Conservation (phyloP, 2,113 vertebrate species). For the Epinephelus cyanopodus region DNA sequence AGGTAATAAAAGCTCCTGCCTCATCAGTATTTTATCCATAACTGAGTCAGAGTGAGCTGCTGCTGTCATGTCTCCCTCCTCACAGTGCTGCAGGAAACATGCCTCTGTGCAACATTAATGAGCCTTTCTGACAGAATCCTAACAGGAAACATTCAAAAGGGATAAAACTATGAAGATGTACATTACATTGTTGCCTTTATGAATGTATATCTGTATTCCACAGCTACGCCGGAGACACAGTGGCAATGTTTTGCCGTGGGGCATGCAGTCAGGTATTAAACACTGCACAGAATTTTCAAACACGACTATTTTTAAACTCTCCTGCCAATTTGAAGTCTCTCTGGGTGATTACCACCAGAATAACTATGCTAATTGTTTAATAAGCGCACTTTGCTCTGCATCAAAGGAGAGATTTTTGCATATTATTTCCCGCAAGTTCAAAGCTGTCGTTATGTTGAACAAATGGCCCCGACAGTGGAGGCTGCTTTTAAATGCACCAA, state of each 20-base stretch:
- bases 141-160: neutral
- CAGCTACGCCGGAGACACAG: neutral
- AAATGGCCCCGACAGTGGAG: slow-evolving; percentile 63
- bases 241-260: slow-evolving; percentile 26
- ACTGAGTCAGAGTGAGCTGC: neutral
- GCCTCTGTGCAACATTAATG: slow-evolving; percentile 22
- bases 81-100: neutral
- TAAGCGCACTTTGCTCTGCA: slow-evolving; percentile 76
- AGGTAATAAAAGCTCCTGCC: slow-evolving; percentile 23
- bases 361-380: slow-evolving; percentile 82
- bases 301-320: slow-evolving; percentile 64
- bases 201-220: slow-evolving; percentile 14
- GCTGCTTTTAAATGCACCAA: slow-evolving; percentile 61
- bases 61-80: neutral
- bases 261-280: slow-evolving; percentile 39
- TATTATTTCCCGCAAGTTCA: slow-evolving; percentile 74
- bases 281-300: slow-evolving; percentile 29
- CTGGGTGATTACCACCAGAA: slow-evolving; percentile 70
- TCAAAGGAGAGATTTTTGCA: slow-evolving; percentile 77
- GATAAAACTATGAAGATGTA: neutral
- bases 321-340: slow-evolving; percentile 50
- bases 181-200: neutral
- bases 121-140: neutral
- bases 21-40: slow-evolving; percentile 28
- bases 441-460: slow-evolving; percentile 71